Base-by-base conservation (phyloP, 2,888 invertebrate genomes). In the Mesoligia furuncula region DNA sequence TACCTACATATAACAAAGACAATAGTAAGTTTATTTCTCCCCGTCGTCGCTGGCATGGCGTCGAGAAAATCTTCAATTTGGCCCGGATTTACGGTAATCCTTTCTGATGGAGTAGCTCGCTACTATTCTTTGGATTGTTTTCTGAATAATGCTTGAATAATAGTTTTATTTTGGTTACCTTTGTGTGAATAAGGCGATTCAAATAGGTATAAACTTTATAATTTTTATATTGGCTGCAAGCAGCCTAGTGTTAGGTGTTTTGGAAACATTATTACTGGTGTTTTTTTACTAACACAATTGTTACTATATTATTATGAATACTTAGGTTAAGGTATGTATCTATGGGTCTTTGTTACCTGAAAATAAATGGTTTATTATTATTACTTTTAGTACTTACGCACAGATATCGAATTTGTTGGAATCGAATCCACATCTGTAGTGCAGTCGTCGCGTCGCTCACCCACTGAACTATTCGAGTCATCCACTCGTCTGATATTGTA, bases 51-150 rank as follows among this genome's bases (percentile, higher is more conserved):
- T 39, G 61, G 80, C 73, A 77, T 81, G 77, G 80, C 83, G 87
- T 83, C 83, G 85, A 74, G 90, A 71, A 90, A 91, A 90, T 90
- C 89, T 91, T 90, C 93, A 93, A 93, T 93, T 93, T 93, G 87
- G 85, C 75, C 73, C 84, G 89, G 92, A 92, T 93, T 92, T 91
- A 85, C 75, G 80, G 90, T 92, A 92, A 93, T 91, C 92, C 89
- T 82, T 76, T 73, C 85, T 90, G 92, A 93, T 91, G 89, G 89
- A 92, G 90, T 86, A 79, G 79, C 81, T 67, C 73, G 74, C 77
- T 79, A 84, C 87, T 85, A 88, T 83, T 86, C 80, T 79, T 85
- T 70, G 81, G 77, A 88, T 65, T 78, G 75, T 83, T 80, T 72
- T 75, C 69, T 73, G 77, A 77, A 80, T 82, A 86, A 86, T 86